Evolutionary conservation across 2,797 vertebrate genomes (phyloP).

Genomic region (Xenopus petersii): DNA sequence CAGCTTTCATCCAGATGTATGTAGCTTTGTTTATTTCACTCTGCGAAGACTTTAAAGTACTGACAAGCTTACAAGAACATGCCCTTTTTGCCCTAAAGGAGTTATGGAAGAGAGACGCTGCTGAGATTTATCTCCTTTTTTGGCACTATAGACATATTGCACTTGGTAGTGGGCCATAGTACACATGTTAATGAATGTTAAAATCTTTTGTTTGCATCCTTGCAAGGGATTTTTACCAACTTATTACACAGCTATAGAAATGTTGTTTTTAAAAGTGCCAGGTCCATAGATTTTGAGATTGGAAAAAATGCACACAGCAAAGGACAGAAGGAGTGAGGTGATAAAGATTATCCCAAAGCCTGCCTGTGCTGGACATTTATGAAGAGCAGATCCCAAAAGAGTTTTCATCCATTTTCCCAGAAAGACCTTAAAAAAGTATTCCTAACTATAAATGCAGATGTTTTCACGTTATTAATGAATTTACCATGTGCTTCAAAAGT

Average conservation of each 20-base stretch:
- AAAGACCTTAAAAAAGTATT: background rate
- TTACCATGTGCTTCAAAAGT: background rate
- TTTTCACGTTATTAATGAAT: conserved; percentile 17
- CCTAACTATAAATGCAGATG: conserved; percentile 18
- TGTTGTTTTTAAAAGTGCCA: no score
- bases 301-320: no score
- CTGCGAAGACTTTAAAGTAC: background rate
- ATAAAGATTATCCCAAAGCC: no score
- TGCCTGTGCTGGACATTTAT: background rate
- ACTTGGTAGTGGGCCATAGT: conserved; percentile 1
- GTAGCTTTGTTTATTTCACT: conserved; percentile 13
- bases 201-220: background rate
- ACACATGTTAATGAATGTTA: background rate
- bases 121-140: conserved; percentile 17
- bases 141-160: background rate
- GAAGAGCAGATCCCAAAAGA: conserved; percentile 2
- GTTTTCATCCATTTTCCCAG: background rate
- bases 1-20: conserved; percentile 3
- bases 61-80: background rate
- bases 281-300: no score
- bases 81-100: conserved; percentile 15
- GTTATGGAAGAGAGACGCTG: background rate
- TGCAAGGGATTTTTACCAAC: background rate
- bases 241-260: no score
- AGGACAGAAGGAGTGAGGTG: no score